Base-by-base conservation (phyloP, 2,888 invertebrate species). In the Dendrolimus houi region DNA sequence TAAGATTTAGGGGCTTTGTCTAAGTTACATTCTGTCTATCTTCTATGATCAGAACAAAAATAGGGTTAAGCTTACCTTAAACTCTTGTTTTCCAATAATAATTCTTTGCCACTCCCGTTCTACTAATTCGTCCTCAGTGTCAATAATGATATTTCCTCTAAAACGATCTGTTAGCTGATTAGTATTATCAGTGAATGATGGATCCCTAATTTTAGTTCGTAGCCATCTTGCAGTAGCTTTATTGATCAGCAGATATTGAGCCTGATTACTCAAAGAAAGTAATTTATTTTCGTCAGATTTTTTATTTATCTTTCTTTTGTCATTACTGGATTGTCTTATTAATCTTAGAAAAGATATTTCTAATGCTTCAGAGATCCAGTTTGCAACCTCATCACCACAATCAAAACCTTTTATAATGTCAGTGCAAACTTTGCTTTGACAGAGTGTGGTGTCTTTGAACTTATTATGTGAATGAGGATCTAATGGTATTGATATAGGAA, bases 101-200 rank as follows among this genome's bases (percentile, higher is more conserved):
- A 97, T 71, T 59, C 83, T 75, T 14, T 91, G 81, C 93, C 96
- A 96, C 1, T 91, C 79, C 56, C 94, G 94, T 90, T 99, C 99
- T 41, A 93, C 93, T 71, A 98, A 94, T n/a, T 96, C 92, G 41
- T 87, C 71, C 1, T 91, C 83, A 57, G 95, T 95, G 63, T 94
- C 93, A 12, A 98, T 91, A 1, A 98, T 92, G 52, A 99, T 91
- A 86, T 99, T 99, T n/a, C 96, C 96, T 72, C 99, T 92, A 82
- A 99, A 99, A 67, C 99, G 92, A 61, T 93, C 91, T 3, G 96
- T 88, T 52, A 97, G 87, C 64, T 93, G 92, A 47, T 93, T 92
- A 53, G 92, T 73, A 67, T 85, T 84, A 58, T 92, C 91, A 9
- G 79, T 79, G 56, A 92, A 91, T 54, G 84, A 69, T 52, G 90